Percentiles rank a stretch among this genome's conserved stretches.
Conservation (phyloP, 1,140 invertebrate genomes). For the Sycophaga agraensis region DNA sequence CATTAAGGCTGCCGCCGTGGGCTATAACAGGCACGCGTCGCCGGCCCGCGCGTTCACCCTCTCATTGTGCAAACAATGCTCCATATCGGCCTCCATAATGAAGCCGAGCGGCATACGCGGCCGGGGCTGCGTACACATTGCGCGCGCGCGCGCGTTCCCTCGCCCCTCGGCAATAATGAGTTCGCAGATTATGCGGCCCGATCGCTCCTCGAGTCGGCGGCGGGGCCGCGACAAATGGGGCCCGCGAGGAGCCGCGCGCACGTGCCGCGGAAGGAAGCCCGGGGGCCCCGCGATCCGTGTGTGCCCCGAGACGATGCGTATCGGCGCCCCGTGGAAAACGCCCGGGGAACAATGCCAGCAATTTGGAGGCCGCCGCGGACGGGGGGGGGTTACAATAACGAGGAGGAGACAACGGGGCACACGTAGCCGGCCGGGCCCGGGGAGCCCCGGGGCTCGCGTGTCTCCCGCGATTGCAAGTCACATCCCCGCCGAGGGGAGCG, state of each 20-base stretch:
- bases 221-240: no score
- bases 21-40: conserved; percentile 24
- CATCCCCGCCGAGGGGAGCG: background rate
- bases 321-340: no score
- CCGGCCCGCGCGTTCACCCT: conserved; percentile 47
- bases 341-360: background rate
- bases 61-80: conserved; percentile 58
- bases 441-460: conserved; percentile 13
- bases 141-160: background rate
- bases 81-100: conserved; percentile 56
- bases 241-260: no score
- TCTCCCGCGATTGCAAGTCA: conserved; percentile 18
- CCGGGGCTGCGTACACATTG: no score
- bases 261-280: no score
- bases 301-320: no score
- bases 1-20: conserved; percentile 32
- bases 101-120: conserved; percentile 43
- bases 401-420: conserved; percentile 22
- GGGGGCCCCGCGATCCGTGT: no score
- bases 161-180: conserved; percentile 53
- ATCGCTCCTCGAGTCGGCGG: conserved; percentile 46
- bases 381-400: conserved; percentile 5
- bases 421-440: conserved; percentile 32
- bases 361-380: background rate
- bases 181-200: conserved; percentile 56